These are phyloP conservation scores for Hemithea aestivaria DNA, from an alignment of 2,888 invertebrate genomes.

Conservation along the genomic window DNA sequence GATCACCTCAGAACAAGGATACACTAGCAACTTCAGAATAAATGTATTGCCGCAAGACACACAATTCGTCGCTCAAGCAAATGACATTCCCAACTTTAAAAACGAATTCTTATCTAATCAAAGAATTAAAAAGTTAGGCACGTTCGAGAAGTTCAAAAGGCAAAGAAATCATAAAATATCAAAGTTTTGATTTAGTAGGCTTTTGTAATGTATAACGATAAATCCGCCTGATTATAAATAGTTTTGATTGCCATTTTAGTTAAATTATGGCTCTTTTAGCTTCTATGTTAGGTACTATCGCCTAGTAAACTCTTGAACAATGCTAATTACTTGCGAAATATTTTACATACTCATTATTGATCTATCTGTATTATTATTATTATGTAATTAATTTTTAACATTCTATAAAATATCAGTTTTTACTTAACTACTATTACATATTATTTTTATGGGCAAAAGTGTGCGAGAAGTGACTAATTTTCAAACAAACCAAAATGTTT, in stretches of 20 bases:
- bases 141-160: slow-evolving; percentile 57
- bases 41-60: slow-evolving; percentile 52
- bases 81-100: slow-evolving; percentile 50
- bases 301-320: no score
- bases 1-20: slow-evolving; percentile 57
- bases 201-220: slow-evolving; percentile 2
- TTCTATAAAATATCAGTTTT: no score
- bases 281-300: no score
- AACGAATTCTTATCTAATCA: slow-evolving; percentile 49
- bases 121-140: slow-evolving; percentile 54
- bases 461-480: no score
- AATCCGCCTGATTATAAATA: slow-evolving; percentile 35
- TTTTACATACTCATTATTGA: no score
- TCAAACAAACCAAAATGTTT: no score
- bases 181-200: slow-evolving; percentile 49
- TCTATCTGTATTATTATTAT: no score
- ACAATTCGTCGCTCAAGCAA: slow-evolving; percentile 55
- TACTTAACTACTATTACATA: no score
- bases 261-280: neutral
- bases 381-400: no score
- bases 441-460: no score
- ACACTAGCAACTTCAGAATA: slow-evolving; percentile 64
- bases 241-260: slow-evolving; percentile 23
- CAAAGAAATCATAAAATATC: slow-evolving; percentile 56
- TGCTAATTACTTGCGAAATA: no score